Base-by-base conservation (phyloP, 2,113 vertebrate species). In the Brachypteracias leptosomus region DNA sequence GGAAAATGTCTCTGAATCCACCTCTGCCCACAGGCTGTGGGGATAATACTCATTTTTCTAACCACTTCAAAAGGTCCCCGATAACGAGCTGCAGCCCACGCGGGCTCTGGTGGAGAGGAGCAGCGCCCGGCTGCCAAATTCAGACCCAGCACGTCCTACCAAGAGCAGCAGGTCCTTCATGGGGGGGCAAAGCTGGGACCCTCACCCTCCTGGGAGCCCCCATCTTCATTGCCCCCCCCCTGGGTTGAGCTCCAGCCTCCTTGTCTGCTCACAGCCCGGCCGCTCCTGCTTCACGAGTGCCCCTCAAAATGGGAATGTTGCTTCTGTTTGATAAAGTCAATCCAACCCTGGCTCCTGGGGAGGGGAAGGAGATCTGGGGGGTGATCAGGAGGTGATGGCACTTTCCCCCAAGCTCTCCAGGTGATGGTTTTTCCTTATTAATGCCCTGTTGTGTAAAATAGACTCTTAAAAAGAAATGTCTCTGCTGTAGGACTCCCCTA, bases 91-190 rank as follows among this genome's bases (percentile, higher is more conserved):
- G 77, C 87, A 86, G 87, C 92, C 79, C 62, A 68, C 28, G 6
- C 35, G 13, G 17, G 67, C 46, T 51, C 67, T 52, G 2, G 4
- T 3, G 11, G 51, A 61, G 47, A 13, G 54, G 8, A 33, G 58
- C 33, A 9, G 70, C 21, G 5, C 9, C 65, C 28, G 19, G 40
- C 21, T 13, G 7, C 2, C 9, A 47, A 62, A 47, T 3, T 1
- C 54, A 6, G 52, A 28, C 38, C 57, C 5, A 0, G 5, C 3
- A 0, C 1, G 1, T 33, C 65, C 57, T 7, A 3, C 55, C 2
- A 0, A 29, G 47, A 44, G 14, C 40, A 71, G 19, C 1, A 3
- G 31, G 25, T 46, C 38, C 62, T 47, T 80, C 46, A 6, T 42
- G 0, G 1, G 42, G 44, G 44, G 9, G 7, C 33, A 44, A 19